phyloP scores from a whole-genome alignment of 1,140 invertebrate species.

The Drosophila littoralis region DNA sequence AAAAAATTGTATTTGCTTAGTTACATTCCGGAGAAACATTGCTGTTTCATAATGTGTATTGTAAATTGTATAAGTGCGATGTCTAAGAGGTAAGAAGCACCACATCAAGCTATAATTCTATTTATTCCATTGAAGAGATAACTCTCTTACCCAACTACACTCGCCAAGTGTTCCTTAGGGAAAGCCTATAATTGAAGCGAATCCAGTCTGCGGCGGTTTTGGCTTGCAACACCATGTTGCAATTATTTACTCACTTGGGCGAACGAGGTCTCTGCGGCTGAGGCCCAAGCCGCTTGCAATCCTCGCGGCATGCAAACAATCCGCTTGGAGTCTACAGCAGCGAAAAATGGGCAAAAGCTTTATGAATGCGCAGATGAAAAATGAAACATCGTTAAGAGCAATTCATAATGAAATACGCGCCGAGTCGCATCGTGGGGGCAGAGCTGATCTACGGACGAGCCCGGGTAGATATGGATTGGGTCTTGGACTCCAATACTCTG shows the following conservation, averaged over 20 bases:
- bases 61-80: too few relatives aligned
- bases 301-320: constrained; percentile 54
- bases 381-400: constrained; percentile 84
- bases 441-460: constrained; percentile 14
- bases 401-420: constrained; percentile 83
- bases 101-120: too few relatives aligned
- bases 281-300: constrained; percentile 2
- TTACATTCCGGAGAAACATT: too few relatives aligned
- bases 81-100: too few relatives aligned
- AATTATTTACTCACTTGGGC: constrained; percentile 70
- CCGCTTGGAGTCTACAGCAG: constrained; percentile 48
- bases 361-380: constrained; percentile 84
- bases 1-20: too few relatives aligned
- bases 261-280: constrained; percentile 8
- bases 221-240: constrained; percentile 67
- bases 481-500: constrained; percentile 52
- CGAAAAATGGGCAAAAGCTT: constrained; percentile 67
- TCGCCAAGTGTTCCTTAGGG: neutral
- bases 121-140: neutral
- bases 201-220: constrained; percentile 36
- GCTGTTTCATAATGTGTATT: too few relatives aligned
- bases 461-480: constrained; percentile 4
- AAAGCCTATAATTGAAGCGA: constrained; percentile 41
- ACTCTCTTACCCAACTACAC: constrained; percentile 16
- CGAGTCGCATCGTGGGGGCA: constrained; percentile 7